phyloP scores from a whole-genome alignment of 2,797 vertebrate species.

The Perdix hodgsoniae region DNA sequence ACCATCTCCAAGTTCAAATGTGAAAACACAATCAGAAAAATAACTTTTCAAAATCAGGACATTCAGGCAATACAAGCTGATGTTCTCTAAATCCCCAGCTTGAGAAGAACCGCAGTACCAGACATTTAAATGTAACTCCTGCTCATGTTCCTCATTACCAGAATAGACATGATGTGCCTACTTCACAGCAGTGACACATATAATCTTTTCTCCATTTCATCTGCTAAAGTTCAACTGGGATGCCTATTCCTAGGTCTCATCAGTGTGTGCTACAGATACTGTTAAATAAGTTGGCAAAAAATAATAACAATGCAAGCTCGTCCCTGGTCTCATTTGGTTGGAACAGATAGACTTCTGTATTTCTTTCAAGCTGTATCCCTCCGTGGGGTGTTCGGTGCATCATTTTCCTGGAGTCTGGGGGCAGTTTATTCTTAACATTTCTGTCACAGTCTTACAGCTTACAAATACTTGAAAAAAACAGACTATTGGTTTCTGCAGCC shows the following conservation, averaged over 20 bases:
- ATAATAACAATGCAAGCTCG: not conserved
- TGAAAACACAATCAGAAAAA: not conserved
- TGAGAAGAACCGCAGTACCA: slow-evolving; percentile 11
- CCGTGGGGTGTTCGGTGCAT: not conserved
- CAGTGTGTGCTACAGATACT: not conserved
- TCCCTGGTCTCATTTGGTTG: not conserved
- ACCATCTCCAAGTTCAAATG: not conserved
- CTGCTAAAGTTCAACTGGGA: slow-evolving; percentile 10
- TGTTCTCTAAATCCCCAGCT: not conserved
- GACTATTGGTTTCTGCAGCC: not conserved
- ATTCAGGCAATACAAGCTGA: accelerated
- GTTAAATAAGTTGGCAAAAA: slow-evolving; percentile 10
- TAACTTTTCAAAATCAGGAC: not conserved
- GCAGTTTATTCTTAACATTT: not conserved
- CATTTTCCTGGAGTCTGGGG: not conserved
- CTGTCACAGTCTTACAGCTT: not conserved
- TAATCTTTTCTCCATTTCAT: slow-evolving; percentile 10
- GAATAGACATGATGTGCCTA: not conserved
- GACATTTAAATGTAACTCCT: not conserved
- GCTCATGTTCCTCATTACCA: slow-evolving; percentile 6
- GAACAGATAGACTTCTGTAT: not conserved
- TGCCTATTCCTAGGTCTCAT: slow-evolving; percentile 6
- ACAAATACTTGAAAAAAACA: not conserved
- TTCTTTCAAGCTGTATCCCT: not conserved
- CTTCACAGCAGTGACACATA: slow-evolving; percentile 25